Base-by-base conservation (phyloP, 2,888 invertebrate genomes). In the Acrocyrtus sp. region DNA sequence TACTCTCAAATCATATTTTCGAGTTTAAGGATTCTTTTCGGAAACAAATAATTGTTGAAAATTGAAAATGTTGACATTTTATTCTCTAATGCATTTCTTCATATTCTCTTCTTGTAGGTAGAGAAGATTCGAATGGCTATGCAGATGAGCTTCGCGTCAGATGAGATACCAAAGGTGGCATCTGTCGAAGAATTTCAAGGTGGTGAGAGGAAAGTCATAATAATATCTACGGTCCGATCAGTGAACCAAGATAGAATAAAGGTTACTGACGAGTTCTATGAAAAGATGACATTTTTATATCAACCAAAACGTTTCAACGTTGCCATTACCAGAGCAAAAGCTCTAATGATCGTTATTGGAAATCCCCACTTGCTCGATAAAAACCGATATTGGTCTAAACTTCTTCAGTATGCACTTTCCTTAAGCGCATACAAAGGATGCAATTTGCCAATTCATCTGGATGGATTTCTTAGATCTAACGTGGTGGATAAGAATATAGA, bases 291-390 rank as follows among this genome's bases (percentile, higher is more conserved):
- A 1, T 94, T 94, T 82, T 86, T 94, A 0, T 86, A 88, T 21
- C 90, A 89, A 78, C 90, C 91, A 0, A 91, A 92, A 83, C 88
- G 96, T 72, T 87, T 96, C 81, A 98, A 97, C 85, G 97, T 97
- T 0, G 91, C 95, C 1, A 87, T 96, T 56, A 95, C 95, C 0
- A 88, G 97, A 78, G 93, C 95, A 10, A 89, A 92, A 83, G 88
- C 91, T 6, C 86, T 95, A 26, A 87, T 93, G 4, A 87, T 96
- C 43, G 87, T 97, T 58, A 88, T 96, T 79, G 96, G 96, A 50
- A 92, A 95, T 85, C 95, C 96, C 0, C 87, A 89, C 81, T 84
- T 94, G 26, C 84, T 95, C 22, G 83, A 84, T 2, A 83, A 85
- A 27, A 94, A 94, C 83, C 84, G 86, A 0, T 86, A 88, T 78